phyloP scores from a whole-genome alignment of 1,140 invertebrate species.

The Zaprionus taronus region DNA sequence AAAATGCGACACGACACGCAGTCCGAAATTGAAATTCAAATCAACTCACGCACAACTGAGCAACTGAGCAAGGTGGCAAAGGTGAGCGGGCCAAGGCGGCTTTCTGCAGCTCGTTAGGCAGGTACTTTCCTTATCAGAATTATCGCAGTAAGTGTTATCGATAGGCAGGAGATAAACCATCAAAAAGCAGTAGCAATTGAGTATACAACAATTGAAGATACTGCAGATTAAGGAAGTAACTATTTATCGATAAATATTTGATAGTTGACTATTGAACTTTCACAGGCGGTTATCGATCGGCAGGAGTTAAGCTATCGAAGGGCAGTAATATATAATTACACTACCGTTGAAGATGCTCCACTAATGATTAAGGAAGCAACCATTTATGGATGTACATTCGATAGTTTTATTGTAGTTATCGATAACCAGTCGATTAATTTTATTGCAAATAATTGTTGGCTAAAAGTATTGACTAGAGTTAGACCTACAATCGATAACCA shows the following conservation, averaged over 20 bases:
- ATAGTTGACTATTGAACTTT: not conserved
- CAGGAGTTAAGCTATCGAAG: not conserved
- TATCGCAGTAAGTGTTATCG: not conserved
- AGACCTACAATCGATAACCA: not conserved
- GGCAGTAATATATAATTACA: too few species aligned
- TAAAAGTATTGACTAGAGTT: too few species aligned
- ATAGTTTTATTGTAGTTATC: not conserved
- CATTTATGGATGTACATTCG: not conserved
- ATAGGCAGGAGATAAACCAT: not conserved
- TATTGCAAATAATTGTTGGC: too few species aligned
- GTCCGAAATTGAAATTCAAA: slow-evolving; percentile 44
- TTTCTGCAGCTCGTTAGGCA: not conserved
- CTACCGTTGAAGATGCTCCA: too few species aligned
- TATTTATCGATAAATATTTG: not conserved
- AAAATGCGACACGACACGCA: slow-evolving; percentile 6
- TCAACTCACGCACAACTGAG: not conserved
- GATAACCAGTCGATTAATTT: too few species aligned
- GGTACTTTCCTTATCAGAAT: not conserved
- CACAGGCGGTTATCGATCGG: not conserved
- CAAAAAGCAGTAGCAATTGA: not conserved
- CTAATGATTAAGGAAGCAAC: not conserved
- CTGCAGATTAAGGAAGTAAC: too few species aligned
- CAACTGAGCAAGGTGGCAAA: not conserved
- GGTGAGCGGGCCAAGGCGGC: not conserved
- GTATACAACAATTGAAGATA: too few species aligned